phyloP scores from a whole-genome alignment of 2,888 invertebrate species.

The Folsomia candida region DNA sequence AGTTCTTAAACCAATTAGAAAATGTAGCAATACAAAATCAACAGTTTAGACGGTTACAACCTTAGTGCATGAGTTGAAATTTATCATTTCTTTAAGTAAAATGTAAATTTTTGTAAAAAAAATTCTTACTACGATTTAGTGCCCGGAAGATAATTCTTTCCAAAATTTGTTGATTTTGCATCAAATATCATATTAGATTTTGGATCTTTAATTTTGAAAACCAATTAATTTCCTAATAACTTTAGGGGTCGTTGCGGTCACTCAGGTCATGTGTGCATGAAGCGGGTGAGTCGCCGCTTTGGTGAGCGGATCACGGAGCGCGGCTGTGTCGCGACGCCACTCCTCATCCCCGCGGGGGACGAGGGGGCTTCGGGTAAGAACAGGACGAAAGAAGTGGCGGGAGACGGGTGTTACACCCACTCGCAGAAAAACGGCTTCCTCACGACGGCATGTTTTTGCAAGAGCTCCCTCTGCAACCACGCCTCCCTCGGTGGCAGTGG shows the following conservation, averaged over 20 bases:
- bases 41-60: no score
- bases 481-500: neutral
- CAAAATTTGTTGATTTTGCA: no score
- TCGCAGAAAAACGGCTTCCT: neutral
- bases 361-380: neutral
- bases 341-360: neutral
- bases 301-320: neutral
- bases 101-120: no score
- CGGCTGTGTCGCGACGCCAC: neutral
- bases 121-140: no score
- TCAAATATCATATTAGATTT: no score
- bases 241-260: neutral
- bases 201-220: no score
- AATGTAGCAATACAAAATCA: no score
- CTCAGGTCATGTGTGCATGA: neutral
- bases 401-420: neutral
- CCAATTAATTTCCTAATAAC: no score
- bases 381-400: neutral
- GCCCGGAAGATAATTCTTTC: no score
- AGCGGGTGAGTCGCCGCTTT: neutral
- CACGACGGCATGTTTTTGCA: neutral
- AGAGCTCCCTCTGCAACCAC: neutral
- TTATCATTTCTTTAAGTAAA: no score
- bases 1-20: no score
- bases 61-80: no score